These are phyloP conservation scores for Adelges cooleyi DNA, from an alignment of 1,140 invertebrate species.

Conservation along the genomic window DNA sequence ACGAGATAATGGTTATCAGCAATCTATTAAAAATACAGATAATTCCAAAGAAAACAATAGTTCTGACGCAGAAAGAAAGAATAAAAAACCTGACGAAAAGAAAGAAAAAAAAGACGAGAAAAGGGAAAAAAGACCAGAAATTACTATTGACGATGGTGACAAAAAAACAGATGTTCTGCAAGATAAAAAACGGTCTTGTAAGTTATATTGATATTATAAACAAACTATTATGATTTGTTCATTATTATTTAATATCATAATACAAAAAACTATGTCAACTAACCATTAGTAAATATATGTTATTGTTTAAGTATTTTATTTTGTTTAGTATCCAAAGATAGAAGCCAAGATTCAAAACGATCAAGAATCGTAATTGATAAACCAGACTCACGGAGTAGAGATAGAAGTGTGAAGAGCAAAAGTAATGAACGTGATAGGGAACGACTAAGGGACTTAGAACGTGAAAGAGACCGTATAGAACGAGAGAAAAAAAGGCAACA, in stretches of 20 bases:
- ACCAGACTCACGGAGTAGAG: background rate
- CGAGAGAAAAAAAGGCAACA: constrained; percentile 16
- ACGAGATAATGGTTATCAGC: constrained; percentile 32
- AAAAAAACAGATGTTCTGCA: constrained; percentile 13
- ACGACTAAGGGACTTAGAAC: constrained; percentile 2
- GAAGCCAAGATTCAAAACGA: constrained; percentile 12
- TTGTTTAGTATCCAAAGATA: constrained; percentile 6
- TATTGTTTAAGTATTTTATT: too few relatives aligned
- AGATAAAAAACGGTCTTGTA: constrained; percentile 1
- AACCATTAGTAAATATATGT: too few relatives aligned
- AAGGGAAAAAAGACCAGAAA: constrained; percentile 22
- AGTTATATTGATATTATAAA: too few relatives aligned
- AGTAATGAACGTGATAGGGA: constrained; percentile 27
- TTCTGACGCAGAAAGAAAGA: constrained; percentile 34
- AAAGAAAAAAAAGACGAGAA: constrained; percentile 37
- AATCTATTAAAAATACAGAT: constrained; percentile 31
- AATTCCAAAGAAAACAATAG: constrained; percentile 37
- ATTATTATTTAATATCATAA: too few relatives aligned
- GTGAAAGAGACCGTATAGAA: constrained; percentile 1
- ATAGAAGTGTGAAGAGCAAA: constrained; percentile 23
- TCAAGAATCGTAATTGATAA: constrained; percentile 13
- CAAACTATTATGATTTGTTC: background rate
- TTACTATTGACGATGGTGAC: constrained; percentile 15
- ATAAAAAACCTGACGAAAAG: constrained; percentile 40
- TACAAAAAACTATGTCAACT: too few relatives aligned